These are phyloP conservation scores for Capromys pilorides DNA, from an alignment of 2,797 vertebrate genomes.

Conservation along the genomic window DNA sequence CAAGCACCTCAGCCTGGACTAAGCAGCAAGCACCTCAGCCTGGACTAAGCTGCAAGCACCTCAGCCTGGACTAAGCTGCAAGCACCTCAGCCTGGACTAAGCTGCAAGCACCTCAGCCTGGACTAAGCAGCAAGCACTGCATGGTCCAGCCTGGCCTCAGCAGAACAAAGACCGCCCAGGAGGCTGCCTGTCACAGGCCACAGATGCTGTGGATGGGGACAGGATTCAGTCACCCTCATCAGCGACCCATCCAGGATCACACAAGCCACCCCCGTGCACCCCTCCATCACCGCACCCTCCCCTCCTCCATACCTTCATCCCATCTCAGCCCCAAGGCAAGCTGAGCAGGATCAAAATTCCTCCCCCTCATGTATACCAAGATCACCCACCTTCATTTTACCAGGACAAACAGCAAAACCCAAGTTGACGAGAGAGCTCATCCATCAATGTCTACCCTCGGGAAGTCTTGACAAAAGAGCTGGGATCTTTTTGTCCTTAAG, in stretches of 20 bases:
- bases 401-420: background rate
- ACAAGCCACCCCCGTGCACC: background rate
- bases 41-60: no score
- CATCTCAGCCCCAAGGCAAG: background rate
- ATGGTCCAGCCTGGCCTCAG: background rate
- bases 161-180: conserved; percentile 67
- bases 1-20: no score
- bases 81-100: no score
- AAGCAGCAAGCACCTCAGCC: no score
- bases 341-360: background rate
- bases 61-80: no score
- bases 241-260: conserved; percentile 2
- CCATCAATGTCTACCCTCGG: background rate
- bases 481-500: background rate
- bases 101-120: conserved; percentile 57
- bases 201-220: conserved; percentile 34
- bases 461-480: background rate
- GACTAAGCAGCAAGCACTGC: conserved; percentile 65
- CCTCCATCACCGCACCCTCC: background rate
- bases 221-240: conserved; percentile 44
- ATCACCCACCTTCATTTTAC: background rate
- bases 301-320: background rate
- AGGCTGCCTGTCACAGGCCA: conserved; percentile 19
- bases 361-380: background rate
- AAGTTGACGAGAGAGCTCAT: background rate